These are phyloP conservation scores for Silurus lanzhouensis DNA, from an alignment of 2,797 vertebrate genomes.

Conservation along the genomic window DNA sequence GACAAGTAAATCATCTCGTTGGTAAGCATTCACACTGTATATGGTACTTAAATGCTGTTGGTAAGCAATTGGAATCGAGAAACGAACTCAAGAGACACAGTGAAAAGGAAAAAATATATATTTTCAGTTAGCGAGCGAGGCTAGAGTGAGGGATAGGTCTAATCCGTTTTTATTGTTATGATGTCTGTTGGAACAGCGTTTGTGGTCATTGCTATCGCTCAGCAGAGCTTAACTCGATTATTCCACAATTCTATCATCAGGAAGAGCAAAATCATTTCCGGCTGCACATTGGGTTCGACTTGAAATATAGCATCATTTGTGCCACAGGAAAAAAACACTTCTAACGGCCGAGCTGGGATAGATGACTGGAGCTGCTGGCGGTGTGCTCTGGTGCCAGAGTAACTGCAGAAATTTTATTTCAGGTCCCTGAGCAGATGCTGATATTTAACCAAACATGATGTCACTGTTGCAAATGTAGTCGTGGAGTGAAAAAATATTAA, in stretches of 20 bases:
- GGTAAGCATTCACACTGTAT: not conserved
- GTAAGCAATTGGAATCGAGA: not conserved
- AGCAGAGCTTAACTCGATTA: slow-evolving; percentile 72
- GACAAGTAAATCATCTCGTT: not conserved
- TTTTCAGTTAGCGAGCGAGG: not conserved
- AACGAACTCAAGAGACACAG: not conserved
- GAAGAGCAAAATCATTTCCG: slow-evolving; percentile 54
- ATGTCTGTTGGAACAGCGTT: slow-evolving; percentile 63
- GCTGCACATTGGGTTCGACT: slow-evolving; percentile 25
- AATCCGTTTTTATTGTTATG: slow-evolving; percentile 74
- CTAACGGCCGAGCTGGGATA: slow-evolving; percentile 9
- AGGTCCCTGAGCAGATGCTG: not conserved
- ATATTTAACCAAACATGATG: not conserved
- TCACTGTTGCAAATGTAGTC: not conserved
- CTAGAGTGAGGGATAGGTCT: slow-evolving; percentile 67
- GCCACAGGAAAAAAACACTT: slow-evolving; percentile 16
- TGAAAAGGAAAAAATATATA: not conserved
- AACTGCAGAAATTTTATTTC: not conserved
- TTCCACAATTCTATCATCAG: slow-evolving; percentile 66
- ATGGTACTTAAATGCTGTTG: not conserved
- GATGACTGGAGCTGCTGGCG: not conserved
- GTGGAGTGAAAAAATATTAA: not conserved
- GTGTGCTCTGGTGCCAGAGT: not conserved
- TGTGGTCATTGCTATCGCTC: slow-evolving; percentile 71
- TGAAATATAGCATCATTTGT: slow-evolving; percentile 29